phyloP scores from a whole-genome alignment of 2,888 invertebrate genomes.

The Thelaira solivaga region DNA sequence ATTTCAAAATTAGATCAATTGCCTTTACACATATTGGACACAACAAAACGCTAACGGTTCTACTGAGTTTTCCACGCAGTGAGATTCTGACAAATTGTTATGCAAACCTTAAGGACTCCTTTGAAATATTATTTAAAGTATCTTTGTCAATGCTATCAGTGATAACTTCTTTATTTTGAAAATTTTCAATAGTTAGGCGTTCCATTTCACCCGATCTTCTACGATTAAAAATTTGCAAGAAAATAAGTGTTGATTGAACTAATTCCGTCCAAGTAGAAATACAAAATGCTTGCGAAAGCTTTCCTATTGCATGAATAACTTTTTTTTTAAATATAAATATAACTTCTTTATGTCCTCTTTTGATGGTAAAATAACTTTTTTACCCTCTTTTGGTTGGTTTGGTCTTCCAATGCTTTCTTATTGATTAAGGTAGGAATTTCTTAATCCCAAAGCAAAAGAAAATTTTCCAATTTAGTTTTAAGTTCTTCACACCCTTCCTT shows the following conservation, averaged over 20 bases:
- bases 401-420: not conserved
- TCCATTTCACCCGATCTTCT: not conserved
- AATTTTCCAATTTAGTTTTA: not conserved
- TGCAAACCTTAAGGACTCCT: not conserved
- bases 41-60: slow-evolving; percentile 14
- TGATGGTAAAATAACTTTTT: not conserved
- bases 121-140: slow-evolving; percentile 10
- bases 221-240: not conserved
- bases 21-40: slow-evolving; percentile 1
- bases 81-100: slow-evolving; percentile 10
- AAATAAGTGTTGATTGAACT: not conserved
- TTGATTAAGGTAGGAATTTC: not conserved
- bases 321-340: not conserved
- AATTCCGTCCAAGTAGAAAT: not conserved
- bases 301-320: not conserved
- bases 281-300: not conserved
- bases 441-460: not conserved
- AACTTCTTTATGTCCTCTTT: not conserved
- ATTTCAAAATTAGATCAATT: slow-evolving; percentile 11
- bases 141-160: not conserved
- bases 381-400: not conserved
- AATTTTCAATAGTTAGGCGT: not conserved
- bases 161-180: not conserved
- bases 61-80: slow-evolving; percentile 18
- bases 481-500: not conserved